Conservation (phyloP, 2,113 vertebrate species). For the Penelope pileata region DNA sequence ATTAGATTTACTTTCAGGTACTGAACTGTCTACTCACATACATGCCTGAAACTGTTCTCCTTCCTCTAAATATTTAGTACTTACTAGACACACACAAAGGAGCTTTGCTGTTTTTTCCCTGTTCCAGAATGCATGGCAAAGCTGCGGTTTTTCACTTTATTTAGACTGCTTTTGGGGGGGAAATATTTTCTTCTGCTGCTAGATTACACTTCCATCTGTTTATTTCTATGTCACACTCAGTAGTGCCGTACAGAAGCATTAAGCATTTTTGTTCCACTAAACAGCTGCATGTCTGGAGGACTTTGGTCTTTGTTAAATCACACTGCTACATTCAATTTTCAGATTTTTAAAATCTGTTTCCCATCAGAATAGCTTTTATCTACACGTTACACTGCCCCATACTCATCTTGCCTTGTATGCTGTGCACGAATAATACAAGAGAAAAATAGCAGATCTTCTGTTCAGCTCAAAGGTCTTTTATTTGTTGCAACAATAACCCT, state of each 20-base stretch:
- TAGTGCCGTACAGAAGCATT: background rate
- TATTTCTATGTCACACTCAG: background rate
- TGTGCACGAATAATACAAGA: background rate
- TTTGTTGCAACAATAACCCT: background rate
- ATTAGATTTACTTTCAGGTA: background rate
- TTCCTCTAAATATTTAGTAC: background rate
- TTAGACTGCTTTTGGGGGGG: background rate
- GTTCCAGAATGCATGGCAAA: background rate
- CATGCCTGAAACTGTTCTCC: background rate
- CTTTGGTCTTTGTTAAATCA: background rate
- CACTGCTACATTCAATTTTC: background rate
- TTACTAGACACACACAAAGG: background rate
- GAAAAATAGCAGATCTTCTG: background rate
- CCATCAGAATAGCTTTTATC: background rate
- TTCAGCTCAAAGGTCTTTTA: background rate
- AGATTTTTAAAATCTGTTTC: conserved; percentile 21
- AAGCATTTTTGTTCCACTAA: background rate
- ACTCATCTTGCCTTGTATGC: background rate
- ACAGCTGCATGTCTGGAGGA: background rate
- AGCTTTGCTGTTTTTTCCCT: background rate
- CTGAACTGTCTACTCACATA: background rate
- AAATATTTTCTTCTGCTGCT: background rate
- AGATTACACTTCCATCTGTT: background rate
- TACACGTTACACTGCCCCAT: background rate
- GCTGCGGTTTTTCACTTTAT: background rate